A percentile compares a stretch with the other conserved stretches of the same genome.
Evolutionary conservation across 2,888 invertebrate genomes (phyloP).

Genomic region (Drosophila acutilabella): DNA sequence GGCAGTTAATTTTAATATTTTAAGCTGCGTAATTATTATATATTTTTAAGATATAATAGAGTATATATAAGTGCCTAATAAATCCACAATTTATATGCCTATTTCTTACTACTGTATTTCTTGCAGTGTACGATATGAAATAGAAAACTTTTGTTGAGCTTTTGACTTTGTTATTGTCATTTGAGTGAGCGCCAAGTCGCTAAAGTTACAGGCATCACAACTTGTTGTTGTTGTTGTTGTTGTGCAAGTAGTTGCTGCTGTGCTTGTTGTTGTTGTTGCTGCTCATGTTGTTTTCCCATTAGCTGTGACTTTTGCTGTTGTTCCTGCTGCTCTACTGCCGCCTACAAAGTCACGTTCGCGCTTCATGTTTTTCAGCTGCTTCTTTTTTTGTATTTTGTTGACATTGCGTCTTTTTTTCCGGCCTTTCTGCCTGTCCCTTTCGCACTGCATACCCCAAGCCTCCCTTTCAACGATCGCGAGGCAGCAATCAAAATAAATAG

Average conservation of each 20-base stretch:
- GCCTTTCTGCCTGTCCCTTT: not conserved
- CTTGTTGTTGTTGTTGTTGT: conserved; percentile 19
- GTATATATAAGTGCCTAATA: too few species aligned
- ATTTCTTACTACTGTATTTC: not conserved
- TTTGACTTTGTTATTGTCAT: conserved; percentile 56
- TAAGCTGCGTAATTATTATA: too few species aligned
- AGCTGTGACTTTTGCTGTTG: conserved; percentile 2
- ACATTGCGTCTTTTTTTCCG: conserved; percentile 23
- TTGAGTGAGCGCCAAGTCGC: conserved; percentile 55
- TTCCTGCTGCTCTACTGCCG: conserved; percentile 22
- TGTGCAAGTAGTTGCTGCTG: conserved; percentile 14
- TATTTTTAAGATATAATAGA: too few species aligned
- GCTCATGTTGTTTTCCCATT: conserved; percentile 8
- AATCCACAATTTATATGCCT: too few species aligned
- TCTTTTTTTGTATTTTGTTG: conserved; percentile 34
- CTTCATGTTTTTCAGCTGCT: conserved; percentile 18
- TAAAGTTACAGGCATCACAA: conserved; percentile 52
- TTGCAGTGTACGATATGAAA: conserved; percentile 33
- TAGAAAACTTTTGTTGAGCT: conserved; percentile 57
- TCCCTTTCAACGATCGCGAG: conserved; percentile 22
- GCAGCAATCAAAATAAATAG: conserved; percentile 17
- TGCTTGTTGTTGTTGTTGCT: conserved; percentile 12
- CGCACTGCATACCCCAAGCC: not conserved
- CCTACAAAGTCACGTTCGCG: conserved; percentile 50
- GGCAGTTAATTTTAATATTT: too few species aligned